phyloP scores from a whole-genome alignment of 2,113 vertebrate genomes.

The Cnemophilus loriae region DNA sequence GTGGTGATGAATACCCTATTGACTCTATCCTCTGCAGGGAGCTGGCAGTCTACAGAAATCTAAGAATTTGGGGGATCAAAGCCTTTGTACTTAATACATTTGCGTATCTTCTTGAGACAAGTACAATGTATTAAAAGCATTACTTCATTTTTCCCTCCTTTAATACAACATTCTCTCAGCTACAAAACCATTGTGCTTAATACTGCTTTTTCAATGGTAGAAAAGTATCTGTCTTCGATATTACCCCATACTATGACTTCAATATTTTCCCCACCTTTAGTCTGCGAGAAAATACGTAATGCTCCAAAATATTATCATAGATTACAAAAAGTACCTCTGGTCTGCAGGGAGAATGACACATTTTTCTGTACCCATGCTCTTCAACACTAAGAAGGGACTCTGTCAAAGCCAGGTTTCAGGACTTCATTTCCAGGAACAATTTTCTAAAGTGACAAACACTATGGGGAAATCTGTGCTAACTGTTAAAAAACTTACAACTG shows the following conservation, averaged over 20 bases:
- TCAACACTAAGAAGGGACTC: constrained; percentile 49
- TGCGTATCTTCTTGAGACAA: not conserved
- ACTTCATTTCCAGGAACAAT: constrained; percentile 77
- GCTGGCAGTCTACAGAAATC: not conserved
- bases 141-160: not conserved
- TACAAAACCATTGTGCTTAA: not conserved
- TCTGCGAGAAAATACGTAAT: not conserved
- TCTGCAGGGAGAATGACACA: constrained; percentile 1
- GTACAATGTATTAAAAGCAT: not conserved
- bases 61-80: not conserved
- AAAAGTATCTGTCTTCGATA: not conserved
- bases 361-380: constrained; percentile 56
- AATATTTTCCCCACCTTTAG: not conserved
- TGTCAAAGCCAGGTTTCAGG: constrained; percentile 65
- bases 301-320: not conserved
- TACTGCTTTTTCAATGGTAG: not conserved
- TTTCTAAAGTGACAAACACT: constrained; percentile 80
- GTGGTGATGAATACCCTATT: not conserved
- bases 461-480: constrained; percentile 80
- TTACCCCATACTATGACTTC: not conserved
- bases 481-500: constrained; percentile 69
- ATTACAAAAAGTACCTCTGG: constrained; percentile 18
- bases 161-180: not conserved
- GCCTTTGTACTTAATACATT: not conserved
- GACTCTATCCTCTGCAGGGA: not conserved